These are phyloP conservation scores for Drosophila jambulina DNA, from an alignment of 1,140 invertebrate genomes.

Conservation along the genomic window DNA sequence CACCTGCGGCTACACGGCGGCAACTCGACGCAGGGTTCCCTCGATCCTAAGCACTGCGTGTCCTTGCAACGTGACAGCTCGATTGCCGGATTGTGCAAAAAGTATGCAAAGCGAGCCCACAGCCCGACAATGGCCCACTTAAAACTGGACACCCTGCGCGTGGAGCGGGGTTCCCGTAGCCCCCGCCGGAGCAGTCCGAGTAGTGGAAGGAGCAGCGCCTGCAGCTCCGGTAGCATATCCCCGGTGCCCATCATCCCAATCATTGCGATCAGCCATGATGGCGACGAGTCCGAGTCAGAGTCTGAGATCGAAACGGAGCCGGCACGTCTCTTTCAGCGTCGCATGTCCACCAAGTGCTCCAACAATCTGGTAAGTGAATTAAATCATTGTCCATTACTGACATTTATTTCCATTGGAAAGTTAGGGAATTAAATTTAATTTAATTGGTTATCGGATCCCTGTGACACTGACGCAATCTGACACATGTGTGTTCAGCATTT, in stretches of 20 bases:
- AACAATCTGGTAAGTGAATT: constrained; percentile 87
- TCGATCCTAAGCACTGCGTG: constrained; percentile 29
- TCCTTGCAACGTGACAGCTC: constrained; percentile 56
- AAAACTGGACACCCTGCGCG: constrained; percentile 68
- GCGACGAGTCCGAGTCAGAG: constrained; percentile 87
- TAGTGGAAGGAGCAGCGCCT: constrained; percentile 69
- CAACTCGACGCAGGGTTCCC: constrained; percentile 39
- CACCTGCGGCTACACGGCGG: constrained; percentile 72
- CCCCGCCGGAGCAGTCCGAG: constrained; percentile 34
- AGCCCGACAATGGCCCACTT: constrained; percentile 66
- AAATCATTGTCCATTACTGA: background rate
- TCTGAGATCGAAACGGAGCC: constrained; percentile 89
- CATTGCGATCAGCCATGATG: constrained; percentile 77
- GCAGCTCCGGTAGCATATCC: constrained; percentile 77
- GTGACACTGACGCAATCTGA: background rate
- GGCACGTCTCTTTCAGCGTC: constrained; percentile 88
- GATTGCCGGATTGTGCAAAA: constrained; percentile 19
- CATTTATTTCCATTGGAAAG: background rate
- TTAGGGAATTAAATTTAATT: background rate
- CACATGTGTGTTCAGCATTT: constrained; percentile 6
- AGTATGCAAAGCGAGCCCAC: constrained; percentile 49
- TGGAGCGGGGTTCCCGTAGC: constrained; percentile 39
- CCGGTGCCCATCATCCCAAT: constrained; percentile 76
- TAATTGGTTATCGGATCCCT: background rate
- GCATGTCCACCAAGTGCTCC: constrained; percentile 89